Conservation (phyloP, 1,140 invertebrate species). For the Cydia pomonella region DNA sequence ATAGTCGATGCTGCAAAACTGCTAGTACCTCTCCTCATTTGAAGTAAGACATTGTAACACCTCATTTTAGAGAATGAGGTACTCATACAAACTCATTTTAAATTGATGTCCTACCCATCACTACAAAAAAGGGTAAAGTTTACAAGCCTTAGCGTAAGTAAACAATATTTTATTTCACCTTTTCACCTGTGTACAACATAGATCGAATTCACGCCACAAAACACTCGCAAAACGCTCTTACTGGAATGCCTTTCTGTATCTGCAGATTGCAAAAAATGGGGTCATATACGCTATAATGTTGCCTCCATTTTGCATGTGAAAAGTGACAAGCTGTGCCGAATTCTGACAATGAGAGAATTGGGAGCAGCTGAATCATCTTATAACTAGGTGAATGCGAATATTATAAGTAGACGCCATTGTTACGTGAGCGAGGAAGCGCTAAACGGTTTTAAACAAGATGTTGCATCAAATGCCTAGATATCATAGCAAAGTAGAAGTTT, state of each 20-base stretch:
- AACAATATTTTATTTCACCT: too few relatives aligned
- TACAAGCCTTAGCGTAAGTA: too few relatives aligned
- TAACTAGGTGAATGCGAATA: neutral
- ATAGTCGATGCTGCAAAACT: too few relatives aligned
- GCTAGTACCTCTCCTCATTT: too few relatives aligned
- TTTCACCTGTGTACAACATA: too few relatives aligned
- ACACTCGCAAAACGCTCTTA: too few relatives aligned
- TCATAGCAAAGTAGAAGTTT: neutral
- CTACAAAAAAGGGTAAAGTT: too few relatives aligned
- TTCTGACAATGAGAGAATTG: neutral
- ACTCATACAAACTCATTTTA: too few relatives aligned
- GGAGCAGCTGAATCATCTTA: neutral
- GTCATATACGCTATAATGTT: neutral
- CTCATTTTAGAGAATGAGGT: too few relatives aligned
- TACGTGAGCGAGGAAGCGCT: neutral
- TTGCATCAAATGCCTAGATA: neutral
- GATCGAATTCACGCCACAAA: too few relatives aligned
- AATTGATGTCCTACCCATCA: too few relatives aligned
- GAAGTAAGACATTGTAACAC: too few relatives aligned
- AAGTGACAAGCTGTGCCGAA: neutral
- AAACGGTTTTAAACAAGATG: slow-evolving; percentile 13
- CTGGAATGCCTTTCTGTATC: neutral
- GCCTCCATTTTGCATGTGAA: neutral
- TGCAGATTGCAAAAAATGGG: neutral
- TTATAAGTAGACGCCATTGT: neutral